Percentiles rank a stretch among this genome's conserved stretches.
Evolutionary conservation across 2,888 invertebrate genomes (phyloP).

Genomic region (Apoda limacodes): DNA sequence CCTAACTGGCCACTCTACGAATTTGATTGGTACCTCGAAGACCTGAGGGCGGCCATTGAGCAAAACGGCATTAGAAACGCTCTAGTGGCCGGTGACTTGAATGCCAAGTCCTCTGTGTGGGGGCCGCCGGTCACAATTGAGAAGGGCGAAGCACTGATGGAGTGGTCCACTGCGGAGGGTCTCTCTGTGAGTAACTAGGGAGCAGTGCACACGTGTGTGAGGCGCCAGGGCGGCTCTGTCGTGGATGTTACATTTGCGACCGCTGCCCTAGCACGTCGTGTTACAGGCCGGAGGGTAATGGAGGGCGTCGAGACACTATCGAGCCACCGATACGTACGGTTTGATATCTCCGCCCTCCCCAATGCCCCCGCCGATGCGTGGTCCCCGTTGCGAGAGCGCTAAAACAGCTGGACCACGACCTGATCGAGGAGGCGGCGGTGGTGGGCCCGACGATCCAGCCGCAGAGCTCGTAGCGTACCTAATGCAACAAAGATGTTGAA

Average conservation of each 20-base stretch:
- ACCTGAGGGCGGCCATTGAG: not conserved
- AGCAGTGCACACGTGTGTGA: constrained; percentile 4
- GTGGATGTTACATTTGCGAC: constrained; percentile 9
- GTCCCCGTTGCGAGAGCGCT: too few relatives aligned
- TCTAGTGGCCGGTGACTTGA: constrained; percentile 9
- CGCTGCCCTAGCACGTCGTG: constrained; percentile 5
- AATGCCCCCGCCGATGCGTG: too few relatives aligned
- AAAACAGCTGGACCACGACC: too few relatives aligned
- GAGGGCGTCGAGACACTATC: too few relatives aligned
- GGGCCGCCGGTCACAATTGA: constrained; percentile 1
- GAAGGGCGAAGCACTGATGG: constrained; percentile 3
- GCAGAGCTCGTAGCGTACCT: too few relatives aligned
- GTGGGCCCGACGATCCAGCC: too few relatives aligned
- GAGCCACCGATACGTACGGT: too few relatives aligned
- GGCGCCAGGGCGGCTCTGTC: constrained; percentile 6
- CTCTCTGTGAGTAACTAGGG: not conserved
- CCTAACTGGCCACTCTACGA: too few relatives aligned
- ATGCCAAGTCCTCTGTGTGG: constrained; percentile 5
- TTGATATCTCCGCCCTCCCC: too few relatives aligned
- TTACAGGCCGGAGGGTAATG: too few relatives aligned
- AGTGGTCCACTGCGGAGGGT: not conserved
- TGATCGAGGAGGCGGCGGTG: too few relatives aligned
- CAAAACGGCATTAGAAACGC: not conserved
- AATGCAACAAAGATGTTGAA: too few relatives aligned
- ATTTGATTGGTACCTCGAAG: not conserved